Evolutionary conservation across 1,140 invertebrate genomes (phyloP).

Genomic region (Drosophila littoralis): DNA sequence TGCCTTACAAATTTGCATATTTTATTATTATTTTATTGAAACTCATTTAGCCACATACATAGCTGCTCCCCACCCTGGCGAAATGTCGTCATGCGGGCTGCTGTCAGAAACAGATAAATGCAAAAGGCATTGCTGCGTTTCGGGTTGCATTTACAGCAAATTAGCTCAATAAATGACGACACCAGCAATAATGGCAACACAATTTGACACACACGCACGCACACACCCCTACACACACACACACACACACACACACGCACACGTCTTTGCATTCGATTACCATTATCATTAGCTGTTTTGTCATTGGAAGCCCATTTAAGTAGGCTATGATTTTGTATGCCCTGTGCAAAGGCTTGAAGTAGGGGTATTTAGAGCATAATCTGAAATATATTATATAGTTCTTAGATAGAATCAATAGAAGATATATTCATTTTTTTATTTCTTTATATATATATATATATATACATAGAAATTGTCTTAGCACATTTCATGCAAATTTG

Average conservation of each 20-base stretch:
- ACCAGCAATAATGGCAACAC: constrained; percentile 3
- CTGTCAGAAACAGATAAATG: constrained; percentile 40
- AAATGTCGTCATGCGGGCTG: not conserved
- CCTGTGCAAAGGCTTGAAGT: not conserved
- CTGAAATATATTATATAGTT: too few species aligned
- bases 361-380: too few species aligned
- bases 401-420: too few species aligned
- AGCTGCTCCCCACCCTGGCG: not conserved
- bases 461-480: too few species aligned
- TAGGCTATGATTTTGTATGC: not conserved
- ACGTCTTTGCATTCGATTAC: constrained; percentile 5
- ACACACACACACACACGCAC: constrained; percentile 1
- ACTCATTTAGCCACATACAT: constrained; percentile 6
- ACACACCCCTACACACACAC: not conserved
- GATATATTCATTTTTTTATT: too few species aligned
- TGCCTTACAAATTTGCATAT: constrained; percentile 10
- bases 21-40: constrained; percentile 10
- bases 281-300: constrained; percentile 6
- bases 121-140: not conserved
- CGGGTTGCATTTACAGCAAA: constrained; percentile 21
- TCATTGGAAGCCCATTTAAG: not conserved
- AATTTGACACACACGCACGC: not conserved
- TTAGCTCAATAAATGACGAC: constrained; percentile 7
- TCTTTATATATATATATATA: too few species aligned
- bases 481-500: too few species aligned